Base-by-base conservation (phyloP, 2,888 invertebrate species). In the Phyllotreta cruciferae region DNA sequence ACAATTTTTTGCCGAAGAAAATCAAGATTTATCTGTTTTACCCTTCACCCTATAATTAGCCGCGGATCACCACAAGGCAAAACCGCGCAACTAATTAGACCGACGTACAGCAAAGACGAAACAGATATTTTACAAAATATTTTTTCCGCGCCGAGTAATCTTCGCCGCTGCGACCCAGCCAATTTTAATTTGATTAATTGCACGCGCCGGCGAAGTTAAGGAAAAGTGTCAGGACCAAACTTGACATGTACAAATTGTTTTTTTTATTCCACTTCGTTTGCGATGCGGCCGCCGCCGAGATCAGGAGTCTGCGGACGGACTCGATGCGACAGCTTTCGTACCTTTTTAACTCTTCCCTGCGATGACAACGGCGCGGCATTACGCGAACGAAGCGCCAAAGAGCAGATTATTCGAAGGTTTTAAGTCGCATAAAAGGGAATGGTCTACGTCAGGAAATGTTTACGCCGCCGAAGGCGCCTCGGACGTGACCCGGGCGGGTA, bases 181-280 rank as follows among this genome's bases (percentile, higher is more conserved):
- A 13, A 47, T 47, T 47, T 14, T 47, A 47, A 47, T 47, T 47
- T 24, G 24, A 13, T 47, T 47, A 47, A 47, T 47, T 47, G 47
- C 47, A 24, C 34, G 14, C 34, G 24, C n/a, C 24, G 9, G 47
- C 8, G 34, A 47, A 47, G 24, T 47, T 47, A 47, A 47, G 14
- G 24, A 47, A 47, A 47, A 47, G 24, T 47, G 47, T 8, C 47
- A 47, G 11, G 47, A 47, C 24, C 47, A 47, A 13, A 11, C 47
- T 8, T 47, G 47, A 47, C 47, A 47, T n/a, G 47, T 24, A 47
- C 47, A 47, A 47, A 47, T 47, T 47, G 47, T 47, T 47, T 47
- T 47, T 44, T 47, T 14, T 24, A 24, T 47, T 47, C 13, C 34
- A 34, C 47, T 47, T 47, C 47, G 47, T 13, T 47, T 47, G 24